phyloP scores from a whole-genome alignment of 1,140 invertebrate species.

The Drosophila bocki region DNA sequence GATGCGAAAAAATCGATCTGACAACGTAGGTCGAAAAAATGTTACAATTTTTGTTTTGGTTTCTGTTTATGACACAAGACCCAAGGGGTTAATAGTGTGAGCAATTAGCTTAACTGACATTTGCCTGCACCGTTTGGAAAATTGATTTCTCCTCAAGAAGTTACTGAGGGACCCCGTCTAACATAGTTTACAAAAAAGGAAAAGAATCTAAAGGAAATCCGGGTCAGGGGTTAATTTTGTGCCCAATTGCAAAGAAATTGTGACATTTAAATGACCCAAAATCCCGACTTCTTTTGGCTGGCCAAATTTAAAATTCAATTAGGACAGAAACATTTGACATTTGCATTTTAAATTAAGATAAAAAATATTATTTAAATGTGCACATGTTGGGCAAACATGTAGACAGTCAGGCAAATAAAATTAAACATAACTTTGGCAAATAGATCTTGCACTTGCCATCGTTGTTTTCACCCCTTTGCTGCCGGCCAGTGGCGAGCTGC shows the following conservation, averaged over 20 bases:
- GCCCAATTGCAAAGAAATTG: slow-evolving; percentile 54
- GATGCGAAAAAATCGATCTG: slow-evolving; percentile 5
- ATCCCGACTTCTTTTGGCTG: slow-evolving; percentile 24
- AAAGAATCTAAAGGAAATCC: slow-evolving; percentile 2
- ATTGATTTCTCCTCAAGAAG: slow-evolving; percentile 33
- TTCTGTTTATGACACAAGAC: not conserved
- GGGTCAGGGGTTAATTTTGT: slow-evolving; percentile 59
- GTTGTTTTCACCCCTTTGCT: slow-evolving; percentile 17
- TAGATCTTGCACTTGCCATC: slow-evolving; percentile 34
- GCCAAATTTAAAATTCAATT: slow-evolving; percentile 76
- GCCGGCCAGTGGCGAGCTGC: slow-evolving; percentile 26
- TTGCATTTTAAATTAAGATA: slow-evolving; percentile 82
- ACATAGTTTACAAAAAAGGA: slow-evolving; percentile 7
- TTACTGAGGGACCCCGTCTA: slow-evolving; percentile 11
- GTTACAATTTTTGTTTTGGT: not conserved
- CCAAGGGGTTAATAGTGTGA: slow-evolving; percentile 37
- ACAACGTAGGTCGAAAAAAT: slow-evolving; percentile 7
- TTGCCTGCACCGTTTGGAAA: slow-evolving; percentile 24
- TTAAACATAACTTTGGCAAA: slow-evolving; percentile 66
- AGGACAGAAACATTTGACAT: slow-evolving; percentile 64
- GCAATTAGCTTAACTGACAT: slow-evolving; percentile 45
- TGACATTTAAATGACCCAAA: slow-evolving; percentile 30
- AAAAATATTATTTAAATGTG: slow-evolving; percentile 69
- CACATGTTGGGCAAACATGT: slow-evolving; percentile 33
- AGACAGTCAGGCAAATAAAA: slow-evolving; percentile 65